Evolutionary conservation across 2,888 invertebrate genomes (phyloP).

Genomic region (Aplocera efformata): DNA sequence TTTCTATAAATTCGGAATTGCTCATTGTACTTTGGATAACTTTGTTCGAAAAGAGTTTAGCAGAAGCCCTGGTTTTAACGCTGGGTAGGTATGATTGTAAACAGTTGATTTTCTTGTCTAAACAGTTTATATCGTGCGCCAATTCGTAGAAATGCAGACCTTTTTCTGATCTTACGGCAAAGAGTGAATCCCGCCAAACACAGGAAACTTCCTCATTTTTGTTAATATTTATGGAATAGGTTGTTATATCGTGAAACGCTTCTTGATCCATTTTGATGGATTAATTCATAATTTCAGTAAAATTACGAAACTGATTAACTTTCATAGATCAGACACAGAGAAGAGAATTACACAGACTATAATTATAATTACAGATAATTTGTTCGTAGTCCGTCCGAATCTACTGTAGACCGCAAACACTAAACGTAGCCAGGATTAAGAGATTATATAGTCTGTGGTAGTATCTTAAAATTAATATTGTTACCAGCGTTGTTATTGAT

Average conservation of each 20-base stretch:
- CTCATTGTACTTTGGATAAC: constrained; percentile 39
- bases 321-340: no score
- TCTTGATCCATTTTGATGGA: constrained; percentile 30
- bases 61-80: constrained; percentile 48
- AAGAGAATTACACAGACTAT: no score
- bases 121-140: constrained; percentile 46
- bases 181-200: constrained; percentile 47
- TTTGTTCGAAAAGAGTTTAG: constrained; percentile 39
- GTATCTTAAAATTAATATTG: no score
- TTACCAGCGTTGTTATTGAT: no score
- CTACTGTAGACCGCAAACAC: no score
- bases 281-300: no score
- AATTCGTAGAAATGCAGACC: constrained; percentile 52
- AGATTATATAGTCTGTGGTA: no score
- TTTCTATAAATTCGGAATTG: constrained; percentile 53
- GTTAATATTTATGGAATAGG: constrained; percentile 38
- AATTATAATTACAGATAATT: no score
- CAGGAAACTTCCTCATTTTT: constrained; percentile 48
- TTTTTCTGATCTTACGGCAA: constrained; percentile 51
- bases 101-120: constrained; percentile 56
- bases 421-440: no score
- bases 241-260: constrained; percentile 51
- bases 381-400: no score
- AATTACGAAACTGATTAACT: no score
- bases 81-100: constrained; percentile 41